A percentile compares a stretch with the other conserved stretches of the same genome.
phyloP scores from a whole-genome alignment of 2,888 invertebrate genomes.

The Micoletzkya japonica region DNA sequence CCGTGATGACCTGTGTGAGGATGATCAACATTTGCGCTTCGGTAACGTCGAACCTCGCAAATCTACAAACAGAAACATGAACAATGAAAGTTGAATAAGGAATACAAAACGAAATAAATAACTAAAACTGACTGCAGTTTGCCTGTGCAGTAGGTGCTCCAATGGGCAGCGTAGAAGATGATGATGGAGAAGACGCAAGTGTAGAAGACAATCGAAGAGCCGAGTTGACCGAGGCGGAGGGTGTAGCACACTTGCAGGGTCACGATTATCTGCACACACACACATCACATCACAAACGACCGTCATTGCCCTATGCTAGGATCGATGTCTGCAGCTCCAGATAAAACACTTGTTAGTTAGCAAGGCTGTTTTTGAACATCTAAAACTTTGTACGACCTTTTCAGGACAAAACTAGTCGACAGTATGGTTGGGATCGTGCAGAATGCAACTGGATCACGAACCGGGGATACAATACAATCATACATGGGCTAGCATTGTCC shows the following conservation, averaged over 20 bases:
- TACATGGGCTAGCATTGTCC: no score
- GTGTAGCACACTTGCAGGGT: conserved; percentile 90
- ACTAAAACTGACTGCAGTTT: conserved; percentile 14
- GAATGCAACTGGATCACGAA: no score
- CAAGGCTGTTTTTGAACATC: no score
- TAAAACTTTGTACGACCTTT: no score
- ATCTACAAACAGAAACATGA: conserved; percentile 28
- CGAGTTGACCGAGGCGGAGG: conserved; percentile 89
- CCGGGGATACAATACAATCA: no score
- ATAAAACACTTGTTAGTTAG: no score
- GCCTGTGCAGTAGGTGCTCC: conserved; percentile 98
- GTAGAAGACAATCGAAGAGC: conserved; percentile 91
- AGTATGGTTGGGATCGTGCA: no score
- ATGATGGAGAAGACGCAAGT: conserved; percentile 92
- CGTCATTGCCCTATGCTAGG: no score
- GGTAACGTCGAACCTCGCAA: conserved; percentile 81
- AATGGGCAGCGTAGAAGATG: conserved; percentile 96
- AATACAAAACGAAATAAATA: background rate
- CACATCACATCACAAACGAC: no score
- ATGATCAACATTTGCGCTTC: conserved; percentile 96
- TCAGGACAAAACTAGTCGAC: no score
- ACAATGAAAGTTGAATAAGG: background rate
- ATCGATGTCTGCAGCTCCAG: no score
- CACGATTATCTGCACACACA: conserved; percentile 75
- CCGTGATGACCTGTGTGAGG: conserved; percentile 81